Evolutionary conservation across 2,888 invertebrate species (phyloP).

Genomic region (Drosophila fungiperda): DNA sequence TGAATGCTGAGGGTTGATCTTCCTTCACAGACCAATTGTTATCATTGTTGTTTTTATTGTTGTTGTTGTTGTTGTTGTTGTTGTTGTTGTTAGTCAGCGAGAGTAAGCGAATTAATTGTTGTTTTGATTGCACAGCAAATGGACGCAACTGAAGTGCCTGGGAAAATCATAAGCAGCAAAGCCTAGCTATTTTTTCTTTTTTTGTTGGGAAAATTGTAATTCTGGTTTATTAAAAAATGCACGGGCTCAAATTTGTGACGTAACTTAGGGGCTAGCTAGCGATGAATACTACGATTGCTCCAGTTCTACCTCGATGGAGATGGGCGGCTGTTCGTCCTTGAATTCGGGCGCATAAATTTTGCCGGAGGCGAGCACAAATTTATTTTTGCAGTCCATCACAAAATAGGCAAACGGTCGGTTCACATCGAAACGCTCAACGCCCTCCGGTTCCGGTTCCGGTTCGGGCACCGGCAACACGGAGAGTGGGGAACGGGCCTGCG

Average conservation of each 20-base stretch:
- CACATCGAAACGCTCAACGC: constrained; percentile 85
- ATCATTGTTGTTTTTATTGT: constrained; percentile 7
- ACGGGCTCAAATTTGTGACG: constrained; percentile 72
- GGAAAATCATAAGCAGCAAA: constrained; percentile 49
- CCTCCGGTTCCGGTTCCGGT: constrained; percentile 62
- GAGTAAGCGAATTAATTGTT: constrained; percentile 81
- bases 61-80: constrained; percentile 8
- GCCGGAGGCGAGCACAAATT: constrained; percentile 87
- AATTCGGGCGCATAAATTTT: constrained; percentile 86
- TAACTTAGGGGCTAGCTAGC: constrained; percentile 60
- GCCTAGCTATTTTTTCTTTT: background rate
- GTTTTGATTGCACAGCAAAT: constrained; percentile 77
- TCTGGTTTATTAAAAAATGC: constrained; percentile 63
- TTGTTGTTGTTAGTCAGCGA: constrained; percentile 43
- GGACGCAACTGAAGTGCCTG: constrained; percentile 64
- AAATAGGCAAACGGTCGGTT: constrained; percentile 89
- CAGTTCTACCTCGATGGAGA: constrained; percentile 76
- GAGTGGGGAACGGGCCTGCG: constrained; percentile 61
- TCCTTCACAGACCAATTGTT: constrained; percentile 11
- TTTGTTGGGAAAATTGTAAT: constrained; percentile 46
- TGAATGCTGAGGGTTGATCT: constrained; percentile 75
- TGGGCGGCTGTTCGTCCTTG: constrained; percentile 68
- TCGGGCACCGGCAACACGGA: constrained; percentile 56
- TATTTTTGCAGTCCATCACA: constrained; percentile 87
- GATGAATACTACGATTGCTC: constrained; percentile 67